Evolutionary conservation across 2,888 invertebrate species (phyloP), one percentile per base, ranked within the genome.

Genomic region (Hydrotaea diabolus): DNA sequence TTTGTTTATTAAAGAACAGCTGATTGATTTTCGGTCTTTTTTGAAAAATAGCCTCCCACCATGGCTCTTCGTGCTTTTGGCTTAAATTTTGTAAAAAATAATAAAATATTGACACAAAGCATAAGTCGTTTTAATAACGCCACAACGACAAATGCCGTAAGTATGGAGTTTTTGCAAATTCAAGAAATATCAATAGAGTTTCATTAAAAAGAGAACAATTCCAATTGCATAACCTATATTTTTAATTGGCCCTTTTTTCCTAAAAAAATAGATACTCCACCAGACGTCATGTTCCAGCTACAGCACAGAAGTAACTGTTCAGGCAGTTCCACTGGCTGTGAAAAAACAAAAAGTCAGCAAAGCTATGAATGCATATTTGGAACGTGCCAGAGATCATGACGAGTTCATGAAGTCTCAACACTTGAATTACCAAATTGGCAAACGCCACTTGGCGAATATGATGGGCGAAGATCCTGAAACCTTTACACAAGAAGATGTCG

Each of bases 381-480:
- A 97, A 91, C 93, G 97, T 89, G 96, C 98, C 8, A 93, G 94
- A 88, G 95, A 95, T 89, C 96, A 98, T 90, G 96, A 97, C 90
- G 94, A 95, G 85, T 97, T 98, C 90, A 96, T 98, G 94, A 94
- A 95, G 89, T 94, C 94, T 85, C 95, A 98, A 92, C 93, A 94
- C 72, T 92, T 94, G 13, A 97, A 98, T 89, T 99, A 95, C 92
- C 95, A 97, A 91, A 95, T 98, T 89, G 99, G 99, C 17, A 97
- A 96, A 91, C 94, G 98, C 43, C 98, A 99, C 93, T 94, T 99
- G 86, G 99, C 99, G 0, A 99, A 98, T 92, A 99, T 99, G 95
- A 99, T 99, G 99, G 99, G 99, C 0, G 95, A 96, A 92, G 96
- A 99, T 93, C 96, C 96, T 0, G 96, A 98, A 89, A 95, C 94